Evolutionary conservation across 2,797 vertebrate species (phyloP).

Genomic region (Stomatorhinus walkeri): DNA sequence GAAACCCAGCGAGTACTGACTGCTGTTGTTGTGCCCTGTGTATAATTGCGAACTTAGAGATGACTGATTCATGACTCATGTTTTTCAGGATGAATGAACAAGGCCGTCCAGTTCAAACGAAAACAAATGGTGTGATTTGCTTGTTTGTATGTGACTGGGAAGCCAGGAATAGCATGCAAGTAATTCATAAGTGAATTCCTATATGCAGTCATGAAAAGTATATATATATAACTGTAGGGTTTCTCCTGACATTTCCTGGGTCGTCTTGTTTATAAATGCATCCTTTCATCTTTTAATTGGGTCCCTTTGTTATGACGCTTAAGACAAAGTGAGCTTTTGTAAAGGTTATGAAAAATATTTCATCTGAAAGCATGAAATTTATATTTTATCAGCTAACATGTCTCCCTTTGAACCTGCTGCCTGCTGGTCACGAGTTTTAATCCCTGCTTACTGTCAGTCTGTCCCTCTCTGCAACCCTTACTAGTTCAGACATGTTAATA

Average conservation of each 20-base stretch:
- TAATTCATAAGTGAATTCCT: not conserved
- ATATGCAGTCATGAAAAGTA: not conserved
- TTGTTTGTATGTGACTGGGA: not conserved
- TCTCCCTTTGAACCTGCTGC: not conserved
- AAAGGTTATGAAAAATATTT: slow-evolving; percentile 12
- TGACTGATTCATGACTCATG: not conserved
- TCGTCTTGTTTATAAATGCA: not conserved
- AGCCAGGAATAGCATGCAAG: not conserved
- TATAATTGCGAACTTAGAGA: not conserved
- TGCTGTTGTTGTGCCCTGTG: not conserved
- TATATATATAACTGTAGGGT: not conserved
- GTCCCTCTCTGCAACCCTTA: not conserved
- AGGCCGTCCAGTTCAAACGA: not conserved
- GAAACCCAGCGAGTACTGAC: not conserved
- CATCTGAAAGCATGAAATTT: slow-evolving; percentile 1
- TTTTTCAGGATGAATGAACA: not conserved
- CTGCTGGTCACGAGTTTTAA: not conserved
- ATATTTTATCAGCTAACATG: not conserved
- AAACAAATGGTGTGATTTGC: not conserved
- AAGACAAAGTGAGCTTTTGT: not conserved
- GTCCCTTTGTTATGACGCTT: not conserved
- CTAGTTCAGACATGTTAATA: not conserved
- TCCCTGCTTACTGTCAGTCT: not conserved
- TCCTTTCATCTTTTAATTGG: slow-evolving; percentile 12
- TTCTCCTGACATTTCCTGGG: not conserved